Evolutionary conservation across 37 sponge, comb jelly and placozoan genomes (phyloP).

Genomic region (Dysidea cf. avara): DNA sequence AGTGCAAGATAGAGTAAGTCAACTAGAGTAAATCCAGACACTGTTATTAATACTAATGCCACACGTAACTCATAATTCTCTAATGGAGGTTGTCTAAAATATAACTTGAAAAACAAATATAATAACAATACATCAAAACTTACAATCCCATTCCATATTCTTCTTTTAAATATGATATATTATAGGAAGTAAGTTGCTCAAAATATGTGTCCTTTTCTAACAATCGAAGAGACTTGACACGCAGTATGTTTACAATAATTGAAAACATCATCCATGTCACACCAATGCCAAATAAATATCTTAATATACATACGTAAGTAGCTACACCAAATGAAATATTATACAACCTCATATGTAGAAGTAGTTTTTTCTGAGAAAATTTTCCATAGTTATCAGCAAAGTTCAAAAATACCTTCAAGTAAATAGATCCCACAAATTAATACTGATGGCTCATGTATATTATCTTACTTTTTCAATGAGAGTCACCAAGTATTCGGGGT

Average conservation of each 20-base stretch:
- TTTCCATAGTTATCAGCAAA: constrained; percentile 23
- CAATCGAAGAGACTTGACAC: constrained; percentile 48
- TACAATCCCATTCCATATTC: no score
- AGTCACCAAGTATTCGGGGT: no score
- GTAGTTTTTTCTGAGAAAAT: constrained; percentile 63
- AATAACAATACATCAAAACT: no score
- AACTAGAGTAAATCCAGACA: constrained; percentile 60
- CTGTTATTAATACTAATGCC: constrained; percentile 26
- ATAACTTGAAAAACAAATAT: no score
- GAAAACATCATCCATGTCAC: constrained; percentile 54
- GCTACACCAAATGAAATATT: no score
- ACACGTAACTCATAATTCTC: background rate
- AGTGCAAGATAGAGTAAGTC: constrained; percentile 72
- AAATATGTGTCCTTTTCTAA: constrained; percentile 25
- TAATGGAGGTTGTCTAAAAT: no score
- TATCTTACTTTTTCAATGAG: no score
- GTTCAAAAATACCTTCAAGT: constrained; percentile 76
- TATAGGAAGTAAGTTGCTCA: constrained; percentile 1
- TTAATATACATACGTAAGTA: no score
- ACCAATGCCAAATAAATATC: constrained; percentile 45
- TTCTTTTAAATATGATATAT: no score
- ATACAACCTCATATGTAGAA: constrained; percentile 44
- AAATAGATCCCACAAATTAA: no score
- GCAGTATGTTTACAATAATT: constrained; percentile 30
- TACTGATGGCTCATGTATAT: no score